phyloP scores from a whole-genome alignment of 2,888 invertebrate genomes.

The Zygogramma bicolorata region DNA sequence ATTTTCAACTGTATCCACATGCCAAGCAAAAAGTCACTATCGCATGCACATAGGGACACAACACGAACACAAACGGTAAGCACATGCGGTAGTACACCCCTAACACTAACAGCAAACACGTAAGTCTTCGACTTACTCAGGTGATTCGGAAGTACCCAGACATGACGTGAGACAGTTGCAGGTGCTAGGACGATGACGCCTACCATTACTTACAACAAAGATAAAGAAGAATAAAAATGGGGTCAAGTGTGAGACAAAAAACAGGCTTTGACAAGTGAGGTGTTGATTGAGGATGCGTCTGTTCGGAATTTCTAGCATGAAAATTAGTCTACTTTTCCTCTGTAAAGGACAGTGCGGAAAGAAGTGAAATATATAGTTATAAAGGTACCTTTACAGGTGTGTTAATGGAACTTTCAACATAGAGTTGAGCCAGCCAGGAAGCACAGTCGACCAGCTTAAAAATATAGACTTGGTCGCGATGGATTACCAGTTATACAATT shows the following conservation, averaged over 20 bases:
- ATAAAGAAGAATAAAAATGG: constrained; percentile 49
- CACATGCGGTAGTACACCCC: background rate
- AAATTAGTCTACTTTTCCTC: no score
- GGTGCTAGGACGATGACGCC: constrained; percentile 65
- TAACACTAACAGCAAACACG: constrained; percentile 41
- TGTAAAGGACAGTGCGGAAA: no score
- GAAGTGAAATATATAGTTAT: no score
- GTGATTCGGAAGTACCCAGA: constrained; percentile 65
- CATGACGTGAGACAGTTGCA: constrained; percentile 67
- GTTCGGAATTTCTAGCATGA: background rate
- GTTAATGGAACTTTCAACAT: no score
- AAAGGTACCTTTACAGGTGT: no score
- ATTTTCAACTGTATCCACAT: background rate
- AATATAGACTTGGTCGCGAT: no score
- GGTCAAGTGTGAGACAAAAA: background rate
- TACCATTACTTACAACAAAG: constrained; percentile 59
- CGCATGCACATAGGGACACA: background rate
- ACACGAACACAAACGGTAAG: background rate
- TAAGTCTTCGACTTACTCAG: constrained; percentile 65
- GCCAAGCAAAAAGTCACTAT: background rate
- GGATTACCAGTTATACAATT: no score
- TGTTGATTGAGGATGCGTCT: background rate
- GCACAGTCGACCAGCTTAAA: no score
- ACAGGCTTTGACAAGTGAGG: background rate
- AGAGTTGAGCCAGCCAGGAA: no score